Conservation (phyloP, 1,140 invertebrate species). For the Caenorhabditis elegans region WBcel235 BX284602.5:8751001-8751500, state of each 20-base stretch:
- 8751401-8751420: slow-evolving; percentile 21
- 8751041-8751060: slow-evolving; percentile 31
- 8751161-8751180: slow-evolving; percentile 30
- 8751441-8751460: slow-evolving; percentile 34
- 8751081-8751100: background rate
- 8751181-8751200: slow-evolving; percentile 8
- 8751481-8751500: slow-evolving; percentile 1
- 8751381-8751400: slow-evolving; percentile 26
- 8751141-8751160: slow-evolving; percentile 22
- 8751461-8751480: slow-evolving; percentile 20
- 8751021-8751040: slow-evolving; percentile 17
- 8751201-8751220: background rate
- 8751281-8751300: background rate
- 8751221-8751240: background rate
- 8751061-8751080: background rate
- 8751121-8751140: slow-evolving; percentile 27
- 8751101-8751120: background rate
- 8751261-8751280: background rate
- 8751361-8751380: background rate
- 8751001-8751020: background rate
- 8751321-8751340: slow-evolving; percentile 24
- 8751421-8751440: slow-evolving; percentile 29
- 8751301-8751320: slow-evolving; percentile 5
- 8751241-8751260: background rate
- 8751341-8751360: background rate